Conservation (phyloP, 2,113 vertebrate species). For the cat (Felis catus) region DNA sequence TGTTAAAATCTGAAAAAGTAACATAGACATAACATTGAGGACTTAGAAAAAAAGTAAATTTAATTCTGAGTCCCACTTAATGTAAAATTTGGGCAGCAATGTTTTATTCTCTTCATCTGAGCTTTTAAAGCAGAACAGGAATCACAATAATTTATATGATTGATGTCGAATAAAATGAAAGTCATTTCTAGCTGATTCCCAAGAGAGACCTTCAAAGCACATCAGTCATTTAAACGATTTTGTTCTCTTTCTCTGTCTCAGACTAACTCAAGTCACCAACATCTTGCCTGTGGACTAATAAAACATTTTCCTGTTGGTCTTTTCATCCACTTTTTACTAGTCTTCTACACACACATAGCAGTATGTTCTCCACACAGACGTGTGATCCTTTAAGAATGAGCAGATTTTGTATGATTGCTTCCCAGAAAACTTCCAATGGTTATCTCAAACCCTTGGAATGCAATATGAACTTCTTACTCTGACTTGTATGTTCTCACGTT, state of each 20-base stretch:
- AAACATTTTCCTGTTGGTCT: background rate
- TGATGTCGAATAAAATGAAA: background rate
- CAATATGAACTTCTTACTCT: background rate
- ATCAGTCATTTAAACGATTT: background rate
- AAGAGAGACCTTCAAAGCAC: background rate
- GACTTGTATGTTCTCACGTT: accelerated
- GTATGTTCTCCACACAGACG: background rate
- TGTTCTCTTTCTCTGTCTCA: background rate
- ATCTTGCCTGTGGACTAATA: background rate
- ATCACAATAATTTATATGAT: background rate
- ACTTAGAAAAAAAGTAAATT: background rate
- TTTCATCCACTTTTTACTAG: background rate
- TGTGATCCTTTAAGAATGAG: background rate
- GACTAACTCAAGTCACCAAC: background rate
- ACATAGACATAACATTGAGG: background rate
- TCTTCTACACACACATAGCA: background rate
- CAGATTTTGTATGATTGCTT: background rate
- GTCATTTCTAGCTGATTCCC: background rate
- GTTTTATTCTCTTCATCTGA: background rate
- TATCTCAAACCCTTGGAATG: background rate
- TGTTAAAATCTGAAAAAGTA: background rate
- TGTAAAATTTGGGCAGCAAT: background rate
- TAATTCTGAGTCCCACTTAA: background rate
- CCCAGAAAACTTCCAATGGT: background rate
- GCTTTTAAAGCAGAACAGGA: background rate